These are phyloP conservation scores for Rhagologus leucostigma DNA, from an alignment of 2,113 vertebrate species.

Conservation along the genomic window DNA sequence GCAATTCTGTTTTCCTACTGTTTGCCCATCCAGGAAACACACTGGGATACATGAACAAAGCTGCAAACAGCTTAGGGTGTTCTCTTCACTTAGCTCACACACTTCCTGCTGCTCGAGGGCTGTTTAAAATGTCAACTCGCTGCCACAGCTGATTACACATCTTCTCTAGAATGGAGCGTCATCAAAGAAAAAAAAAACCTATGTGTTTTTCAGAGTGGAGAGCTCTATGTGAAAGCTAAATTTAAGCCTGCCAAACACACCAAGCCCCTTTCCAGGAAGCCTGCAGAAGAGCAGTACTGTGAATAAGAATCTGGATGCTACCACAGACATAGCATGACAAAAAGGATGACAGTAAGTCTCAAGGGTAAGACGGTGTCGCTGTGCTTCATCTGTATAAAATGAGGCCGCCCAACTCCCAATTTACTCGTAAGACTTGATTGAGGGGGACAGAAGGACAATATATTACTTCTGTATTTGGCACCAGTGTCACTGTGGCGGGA, in stretches of 20 bases:
- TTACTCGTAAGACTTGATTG: not conserved
- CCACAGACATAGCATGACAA: not conserved
- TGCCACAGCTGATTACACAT: not conserved
- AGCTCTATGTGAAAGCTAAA: not conserved
- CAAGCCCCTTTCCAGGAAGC: not conserved
- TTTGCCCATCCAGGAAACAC: not conserved
- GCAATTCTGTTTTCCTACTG: not conserved
- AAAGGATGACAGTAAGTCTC: not conserved
- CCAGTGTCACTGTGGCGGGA: not conserved
- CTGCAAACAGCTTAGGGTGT: not conserved
- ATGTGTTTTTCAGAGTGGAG: not conserved
- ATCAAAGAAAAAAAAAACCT: not conserved
- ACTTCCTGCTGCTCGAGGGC: not conserved
- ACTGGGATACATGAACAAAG: accelerated
- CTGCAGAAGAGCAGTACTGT: not conserved
- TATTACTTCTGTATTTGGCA: not conserved
- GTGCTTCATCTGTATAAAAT: not conserved
- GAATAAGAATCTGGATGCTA: not conserved
- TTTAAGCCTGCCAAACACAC: not conserved
- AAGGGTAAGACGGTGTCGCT: not conserved
- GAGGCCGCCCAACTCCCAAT: not conserved
- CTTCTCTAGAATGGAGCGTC: not conserved
- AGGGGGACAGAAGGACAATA: not conserved
- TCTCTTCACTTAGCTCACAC: not conserved
- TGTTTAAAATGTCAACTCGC: not conserved